Conservation (phyloP, 2,797 vertebrate genomes). For the Zalophus californianus region DNA sequence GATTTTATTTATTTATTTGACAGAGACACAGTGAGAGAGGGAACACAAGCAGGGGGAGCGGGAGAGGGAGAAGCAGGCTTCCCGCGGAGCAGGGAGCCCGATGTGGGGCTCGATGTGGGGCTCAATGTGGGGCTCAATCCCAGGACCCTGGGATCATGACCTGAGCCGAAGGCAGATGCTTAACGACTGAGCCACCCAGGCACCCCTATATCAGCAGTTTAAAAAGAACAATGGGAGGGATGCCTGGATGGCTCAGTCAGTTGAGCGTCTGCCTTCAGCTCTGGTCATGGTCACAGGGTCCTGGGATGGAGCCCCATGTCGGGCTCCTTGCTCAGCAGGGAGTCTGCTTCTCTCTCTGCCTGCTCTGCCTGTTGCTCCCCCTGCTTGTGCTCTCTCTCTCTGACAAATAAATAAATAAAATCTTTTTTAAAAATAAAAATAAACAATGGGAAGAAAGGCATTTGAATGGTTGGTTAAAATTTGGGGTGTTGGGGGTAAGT, state of each 20-base stretch:
- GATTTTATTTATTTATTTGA: too few species aligned
- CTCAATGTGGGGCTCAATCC: too few species aligned
- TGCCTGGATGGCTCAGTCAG: not conserved
- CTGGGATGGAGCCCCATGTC: not conserved
- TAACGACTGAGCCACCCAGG: too few species aligned
- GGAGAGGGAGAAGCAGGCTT: too few species aligned
- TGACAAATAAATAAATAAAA: not conserved
- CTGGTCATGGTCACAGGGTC: not conserved
- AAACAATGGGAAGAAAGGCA: not conserved
- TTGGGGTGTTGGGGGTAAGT: not conserved
- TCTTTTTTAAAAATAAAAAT: not conserved
- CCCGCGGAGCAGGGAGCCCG: too few species aligned
- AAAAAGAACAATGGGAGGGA: not conserved
- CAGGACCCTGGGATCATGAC: too few species aligned
- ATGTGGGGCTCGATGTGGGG: too few species aligned
- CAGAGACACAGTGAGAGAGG: too few species aligned
- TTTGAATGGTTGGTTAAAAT: conserved; percentile 45
- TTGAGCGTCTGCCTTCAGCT: not conserved
- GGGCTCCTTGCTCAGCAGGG: not conserved
- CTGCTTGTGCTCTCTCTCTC: not conserved
- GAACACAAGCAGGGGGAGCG: too few species aligned
- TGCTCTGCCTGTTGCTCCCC: not conserved
- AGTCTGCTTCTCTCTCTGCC: not conserved
- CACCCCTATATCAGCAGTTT: not conserved
- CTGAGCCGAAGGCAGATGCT: too few species aligned